Evolutionary conservation across 2,113 vertebrate species (phyloP), one percentile per base, ranked within the genome.

Genomic region (Colius striatus): DNA sequence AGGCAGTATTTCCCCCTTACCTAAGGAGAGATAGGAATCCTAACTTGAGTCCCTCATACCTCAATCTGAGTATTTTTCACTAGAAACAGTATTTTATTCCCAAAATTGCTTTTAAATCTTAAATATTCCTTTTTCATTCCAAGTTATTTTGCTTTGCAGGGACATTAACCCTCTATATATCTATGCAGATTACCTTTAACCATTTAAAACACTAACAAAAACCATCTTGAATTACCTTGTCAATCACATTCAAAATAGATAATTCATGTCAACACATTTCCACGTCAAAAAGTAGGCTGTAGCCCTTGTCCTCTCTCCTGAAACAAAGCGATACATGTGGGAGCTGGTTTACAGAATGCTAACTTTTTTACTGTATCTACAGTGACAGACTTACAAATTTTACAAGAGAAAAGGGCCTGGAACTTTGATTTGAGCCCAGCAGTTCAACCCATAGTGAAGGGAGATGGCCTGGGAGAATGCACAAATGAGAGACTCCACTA

Each of bases 351-450:
- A 65, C 30, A 94, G 91, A 84, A 87, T 27, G 32, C 48, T 38
- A 62, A 88, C 67, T 55, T 89, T 95, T 92, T 92, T 47, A 50
- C 47, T 88, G 84, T 29, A 70, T 41, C 19, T 3, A 54, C 18
- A 91, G 55, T 23, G 55, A 92, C 87, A 96, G 57, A 95, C 65
- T 65, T 62, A 63, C 22, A 90, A 84, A 89, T 84, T 91, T 92
- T 73, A 82, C 51, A 95, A 90, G 55, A 88, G 73, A 88, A 76
- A 80, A 94, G 53, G 34, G 82, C 67, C 90, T 76, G 74, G 50
- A 68, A 96, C 66, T 92, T 90, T 95, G 94, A 95, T 88, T 25
- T 61, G 30, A 90, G 62, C 88, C 90, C 90, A 97, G 45, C 47
- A 90, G 79, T 14, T 82, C 73, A 91, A 74, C 41, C 50, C 79